Base-by-base conservation (phyloP, 2,888 invertebrate species). In the Callyntrura sp. region DNA sequence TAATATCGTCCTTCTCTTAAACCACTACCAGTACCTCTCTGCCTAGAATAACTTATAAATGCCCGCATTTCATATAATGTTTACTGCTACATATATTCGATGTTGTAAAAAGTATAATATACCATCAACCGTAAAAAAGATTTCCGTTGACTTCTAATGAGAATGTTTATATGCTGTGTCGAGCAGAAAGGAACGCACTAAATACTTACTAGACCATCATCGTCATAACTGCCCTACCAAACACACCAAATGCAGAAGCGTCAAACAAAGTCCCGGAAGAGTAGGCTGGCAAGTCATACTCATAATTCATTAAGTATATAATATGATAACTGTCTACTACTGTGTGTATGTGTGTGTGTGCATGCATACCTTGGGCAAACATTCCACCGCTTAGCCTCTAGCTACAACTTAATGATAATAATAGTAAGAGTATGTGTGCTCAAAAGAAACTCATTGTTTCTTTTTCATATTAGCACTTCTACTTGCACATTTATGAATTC, bases 371-470 rank as follows among this genome's bases (percentile, higher is more conserved):
- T 70, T n/a, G 43, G 14, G n/a, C n/a, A n/a, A 43, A 43, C 17
- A 35, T 60, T 60, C 20, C 60, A 20, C 11, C 12, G 20, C 23
- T n/a, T 70, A 43, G 43, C 68, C 68, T 70, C 68, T 43, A 70
- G 68, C 43, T 1, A 43, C 35, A 43, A 43, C 43, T 70, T 70
- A n/a, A n/a, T n/a, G n/a, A n/a, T n/a, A n/a, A n/a, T n/a, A n/a
- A n/a, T 4, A 70, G 43, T 9, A 70, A n/a, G 43, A 43, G 68
- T 43, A 11, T n/a, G 68, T 17, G 35, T 70, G 17, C 43, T 20
- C 65, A 48, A 83, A 68, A 70, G 83, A 68, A 83, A 14, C 35
- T 25, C 83, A 83, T 83, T 83, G 83, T 83, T 68, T 83, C 76
- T 12, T 70, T 43, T 35, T 83, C 8, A 68, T 25, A 68, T 83